These are phyloP conservation scores for Cylas formicarius DNA, from an alignment of 1,140 invertebrate species.

Conservation along the genomic window DNA sequence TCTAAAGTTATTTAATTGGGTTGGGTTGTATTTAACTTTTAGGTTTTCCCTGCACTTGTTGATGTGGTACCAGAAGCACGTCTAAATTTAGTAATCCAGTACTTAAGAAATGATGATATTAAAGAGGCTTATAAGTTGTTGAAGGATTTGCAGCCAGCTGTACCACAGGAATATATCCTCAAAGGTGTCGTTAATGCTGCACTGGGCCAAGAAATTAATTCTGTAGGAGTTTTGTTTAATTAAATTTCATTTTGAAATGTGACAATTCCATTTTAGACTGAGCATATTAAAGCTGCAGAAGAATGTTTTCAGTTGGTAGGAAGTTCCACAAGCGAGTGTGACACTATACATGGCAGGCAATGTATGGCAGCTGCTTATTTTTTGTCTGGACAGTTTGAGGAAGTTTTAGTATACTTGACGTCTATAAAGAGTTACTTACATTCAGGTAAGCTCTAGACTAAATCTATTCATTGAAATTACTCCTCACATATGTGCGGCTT, in stretches of 20 bases:
- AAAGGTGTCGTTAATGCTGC: conserved; percentile 94
- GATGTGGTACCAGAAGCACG: conserved; percentile 95
- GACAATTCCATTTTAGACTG: conserved; percentile 54
- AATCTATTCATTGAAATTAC: conserved; percentile 3
- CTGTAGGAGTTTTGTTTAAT: conserved; percentile 51
- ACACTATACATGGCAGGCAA: conserved; percentile 88
- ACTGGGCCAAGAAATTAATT: conserved; percentile 84
- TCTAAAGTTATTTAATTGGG: background rate
- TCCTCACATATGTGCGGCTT: background rate
- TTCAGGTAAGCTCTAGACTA: conserved; percentile 28
- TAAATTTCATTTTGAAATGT: conserved; percentile 7
- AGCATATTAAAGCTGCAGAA: conserved; percentile 89
- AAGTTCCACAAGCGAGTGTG: conserved; percentile 91
- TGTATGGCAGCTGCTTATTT: conserved; percentile 98
- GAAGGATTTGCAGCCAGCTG: conserved; percentile 86
- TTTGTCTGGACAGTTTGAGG: conserved; percentile 88
- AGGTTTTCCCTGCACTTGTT: conserved; percentile 83
- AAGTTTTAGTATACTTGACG: conserved; percentile 92
- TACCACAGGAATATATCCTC: conserved; percentile 93
- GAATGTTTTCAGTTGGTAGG: conserved; percentile 96
- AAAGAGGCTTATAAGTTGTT: conserved; percentile 85
- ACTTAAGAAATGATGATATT: conserved; percentile 86
- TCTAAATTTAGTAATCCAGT: conserved; percentile 92
- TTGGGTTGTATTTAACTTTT: conserved; percentile 23
- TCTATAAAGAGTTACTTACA: conserved; percentile 86